Percentiles rank a stretch among this genome's conserved stretches.
Conservation (phyloP, 2,797 vertebrate genomes). For the Microchirus variegatus region DNA sequence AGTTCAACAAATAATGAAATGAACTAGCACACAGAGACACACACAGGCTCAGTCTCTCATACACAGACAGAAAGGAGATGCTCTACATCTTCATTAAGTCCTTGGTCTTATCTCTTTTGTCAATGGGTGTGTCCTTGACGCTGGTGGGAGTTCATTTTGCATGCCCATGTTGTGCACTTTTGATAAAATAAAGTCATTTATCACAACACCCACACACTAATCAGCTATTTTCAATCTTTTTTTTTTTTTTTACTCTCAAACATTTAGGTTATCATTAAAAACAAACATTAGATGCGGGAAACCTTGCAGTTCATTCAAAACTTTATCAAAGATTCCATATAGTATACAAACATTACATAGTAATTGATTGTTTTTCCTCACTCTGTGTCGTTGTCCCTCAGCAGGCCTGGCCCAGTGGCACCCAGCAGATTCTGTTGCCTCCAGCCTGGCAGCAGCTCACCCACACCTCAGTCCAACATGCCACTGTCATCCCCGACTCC, state of each 20-base stretch:
- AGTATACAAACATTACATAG: background rate
- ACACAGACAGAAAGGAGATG: conserved; percentile 42
- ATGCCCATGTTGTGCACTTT: conserved; percentile 22
- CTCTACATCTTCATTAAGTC: conserved; percentile 72
- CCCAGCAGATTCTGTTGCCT: conserved; percentile 97
- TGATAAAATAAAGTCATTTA: conserved; percentile 32
- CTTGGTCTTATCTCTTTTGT: conserved; percentile 62
- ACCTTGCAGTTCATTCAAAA: conserved; percentile 14
- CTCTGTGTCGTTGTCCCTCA: conserved; percentile 60
- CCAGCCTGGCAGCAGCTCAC: conserved; percentile 98
- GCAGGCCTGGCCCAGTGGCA: conserved; percentile 98
- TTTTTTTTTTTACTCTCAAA: conserved; percentile 18
- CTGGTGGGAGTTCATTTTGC: conserved; percentile 32
- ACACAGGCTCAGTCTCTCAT: conserved; percentile 19
- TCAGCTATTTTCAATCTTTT: conserved; percentile 14
- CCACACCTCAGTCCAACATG: conserved; percentile 96
- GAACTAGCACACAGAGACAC: conserved; percentile 9
- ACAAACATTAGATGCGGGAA: background rate
- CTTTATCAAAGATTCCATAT: conserved; percentile 11
- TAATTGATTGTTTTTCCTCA: conserved; percentile 16
- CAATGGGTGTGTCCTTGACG: conserved; percentile 48
- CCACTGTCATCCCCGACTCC: conserved; percentile 93
- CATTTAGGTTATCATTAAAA: conserved; percentile 1
- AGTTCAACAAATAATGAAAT: conserved; percentile 65
- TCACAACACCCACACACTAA: conserved; percentile 38